Evolutionary conservation across 2,888 invertebrate species (phyloP).

Genomic region (Noctua pronuba): DNA sequence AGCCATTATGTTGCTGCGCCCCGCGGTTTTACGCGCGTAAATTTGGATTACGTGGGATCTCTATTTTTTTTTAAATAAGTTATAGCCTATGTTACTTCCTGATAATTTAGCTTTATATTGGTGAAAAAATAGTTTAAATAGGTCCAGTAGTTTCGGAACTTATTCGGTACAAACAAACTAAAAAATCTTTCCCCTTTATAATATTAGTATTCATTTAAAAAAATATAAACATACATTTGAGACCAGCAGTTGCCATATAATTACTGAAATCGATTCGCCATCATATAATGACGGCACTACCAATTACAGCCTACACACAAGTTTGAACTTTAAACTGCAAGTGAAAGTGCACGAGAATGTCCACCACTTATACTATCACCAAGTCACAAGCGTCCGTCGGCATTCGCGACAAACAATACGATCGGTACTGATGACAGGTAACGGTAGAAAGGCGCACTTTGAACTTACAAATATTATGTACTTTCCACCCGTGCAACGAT

Average conservation of each 20-base stretch:
- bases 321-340: conserved; percentile 27
- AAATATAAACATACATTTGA: too few species aligned
- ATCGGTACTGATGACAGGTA: background rate
- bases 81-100: too few species aligned
- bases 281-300: background rate
- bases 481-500: background rate
- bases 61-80: too few species aligned
- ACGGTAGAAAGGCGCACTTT: conserved; percentile 23
- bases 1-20: too few species aligned
- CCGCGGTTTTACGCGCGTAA: too few species aligned
- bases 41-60: too few species aligned
- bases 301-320: background rate
- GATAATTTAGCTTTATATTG: too few species aligned
- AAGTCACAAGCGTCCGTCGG: background rate
- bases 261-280: background rate
- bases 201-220: too few species aligned
- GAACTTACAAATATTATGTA: background rate
- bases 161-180: too few species aligned
- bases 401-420: background rate
- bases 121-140: too few species aligned
- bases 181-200: too few species aligned
- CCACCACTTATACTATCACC: conserved; percentile 26
- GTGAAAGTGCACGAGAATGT: conserved; percentile 49
- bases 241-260: background rate
- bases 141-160: too few species aligned